Percentiles rank a stretch among this genome's conserved stretches.
Evolutionary conservation across 2,113 vertebrate genomes (phyloP).

Genomic region (Alethe diademata): DNA sequence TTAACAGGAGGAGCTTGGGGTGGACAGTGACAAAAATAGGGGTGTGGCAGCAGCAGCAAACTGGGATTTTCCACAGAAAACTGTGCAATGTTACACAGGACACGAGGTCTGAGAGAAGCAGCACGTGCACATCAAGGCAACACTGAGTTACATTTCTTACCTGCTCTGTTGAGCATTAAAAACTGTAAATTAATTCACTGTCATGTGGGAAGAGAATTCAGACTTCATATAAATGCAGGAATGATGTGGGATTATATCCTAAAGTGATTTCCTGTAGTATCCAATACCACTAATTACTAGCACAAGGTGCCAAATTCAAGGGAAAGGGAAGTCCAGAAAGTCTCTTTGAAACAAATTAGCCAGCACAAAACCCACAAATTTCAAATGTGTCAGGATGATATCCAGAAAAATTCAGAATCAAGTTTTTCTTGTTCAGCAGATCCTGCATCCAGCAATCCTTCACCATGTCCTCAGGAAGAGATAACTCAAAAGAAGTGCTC

Average conservation of each 20-base stretch:
- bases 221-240: background rate
- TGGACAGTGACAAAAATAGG: rapidly evolving
- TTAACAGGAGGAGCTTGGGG: background rate
- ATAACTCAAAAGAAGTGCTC: background rate
- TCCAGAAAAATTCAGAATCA: background rate
- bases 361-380: background rate
- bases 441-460: background rate
- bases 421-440: background rate
- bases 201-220: background rate
- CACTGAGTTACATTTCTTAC: background rate
- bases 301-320: background rate
- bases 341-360: background rate
- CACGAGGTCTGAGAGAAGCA: rapidly evolving
- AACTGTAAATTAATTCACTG: background rate
- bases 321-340: background rate
- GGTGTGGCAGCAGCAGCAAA: background rate
- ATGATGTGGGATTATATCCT: background rate
- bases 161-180: background rate
- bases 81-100: background rate
- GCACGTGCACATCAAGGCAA: rapidly evolving
- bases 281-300: background rate
- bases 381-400: background rate
- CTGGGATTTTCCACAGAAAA: background rate
- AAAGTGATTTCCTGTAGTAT: background rate
- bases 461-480: rapidly evolving